Evolutionary conservation across 64 coral and sea anemone species (phyloP), one percentile per base, ranked within the genome.

Genomic region (Stichodactyla mertensii): DNA sequence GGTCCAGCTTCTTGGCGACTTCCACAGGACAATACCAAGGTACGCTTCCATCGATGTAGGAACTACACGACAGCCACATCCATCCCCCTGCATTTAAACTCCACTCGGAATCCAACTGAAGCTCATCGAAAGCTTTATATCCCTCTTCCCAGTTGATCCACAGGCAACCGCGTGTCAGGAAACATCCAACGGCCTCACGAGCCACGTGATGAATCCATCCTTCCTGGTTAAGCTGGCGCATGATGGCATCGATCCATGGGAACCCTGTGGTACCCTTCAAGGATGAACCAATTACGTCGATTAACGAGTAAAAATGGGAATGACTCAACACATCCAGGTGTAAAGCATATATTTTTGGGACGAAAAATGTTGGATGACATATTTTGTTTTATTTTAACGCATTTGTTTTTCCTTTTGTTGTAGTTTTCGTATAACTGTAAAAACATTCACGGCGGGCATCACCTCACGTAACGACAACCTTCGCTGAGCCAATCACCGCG

Each of bases 101-200:
- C 83, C 89, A 64, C 61, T 91, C 89, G 9, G 89, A 70, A 67
- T 91, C 89, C 61, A 91, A 11, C n/a, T 91, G 89, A 26, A 91
- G 56, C n/a, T 91, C 89, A 59, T 91, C 89, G 67, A 91, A 91
- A 2, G 86, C 96, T 89, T 98, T 98, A 13, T 88, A 90, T 70
- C 96, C 96, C 66, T 98, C 96, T 77, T 98, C 96, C 96, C 96
- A 98, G 82, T 82, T 95, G 52, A 98, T 82, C 96, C 96, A 98
- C 14, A 98, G 88, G 81, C 96, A 98, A 16, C 96, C 96, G 58
- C 93, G 82, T 5, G 97, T 99, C 80, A 99, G 87, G 64, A 99
- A 99, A 71, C 97, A 95, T 16, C 93, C 97, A 5, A 94, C 93
- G 10, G 97, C 97, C 57, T 95, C 92, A 27, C 97, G 92, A 52